Conservation (phyloP, 92 coral and sea anemone species). For the Paragorgia papillata region DNA sequence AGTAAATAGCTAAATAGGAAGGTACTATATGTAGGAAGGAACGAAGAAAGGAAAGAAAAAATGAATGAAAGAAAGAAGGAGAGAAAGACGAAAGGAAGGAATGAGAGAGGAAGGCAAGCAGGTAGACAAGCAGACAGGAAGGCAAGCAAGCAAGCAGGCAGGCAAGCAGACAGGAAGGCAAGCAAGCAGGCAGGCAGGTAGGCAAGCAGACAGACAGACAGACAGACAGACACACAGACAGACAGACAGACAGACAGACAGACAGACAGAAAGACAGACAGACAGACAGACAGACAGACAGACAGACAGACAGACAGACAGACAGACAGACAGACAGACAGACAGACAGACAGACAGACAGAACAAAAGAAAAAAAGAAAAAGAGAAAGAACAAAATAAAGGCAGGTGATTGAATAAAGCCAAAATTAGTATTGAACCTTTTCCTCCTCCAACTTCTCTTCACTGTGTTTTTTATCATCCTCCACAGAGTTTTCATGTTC, state of each 20-base stretch:
- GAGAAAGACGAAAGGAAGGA: too few species aligned
- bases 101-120: neutral
- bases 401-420: too few species aligned
- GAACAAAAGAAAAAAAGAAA: too few species aligned
- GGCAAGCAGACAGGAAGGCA: neutral
- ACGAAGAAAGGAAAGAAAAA: too few species aligned
- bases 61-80: too few species aligned
- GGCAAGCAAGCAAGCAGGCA: neutral
- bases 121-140: neutral
- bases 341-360: too few species aligned
- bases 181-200: neutral
- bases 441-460: conserved; percentile 44
- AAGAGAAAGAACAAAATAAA: too few species aligned
- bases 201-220: neutral
- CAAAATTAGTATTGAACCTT: conserved; percentile 43
- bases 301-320: too few species aligned
- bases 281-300: neutral
- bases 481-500: conserved; percentile 69
- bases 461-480: conserved; percentile 45
- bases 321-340: too few species aligned
- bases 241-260: conserved; percentile 1
- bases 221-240: neutral
- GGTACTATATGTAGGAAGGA: too few species aligned
- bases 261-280: neutral
- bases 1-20: too few species aligned